Base-by-base conservation (phyloP, 2,888 invertebrate species). In the Pammene aurita region DNA sequence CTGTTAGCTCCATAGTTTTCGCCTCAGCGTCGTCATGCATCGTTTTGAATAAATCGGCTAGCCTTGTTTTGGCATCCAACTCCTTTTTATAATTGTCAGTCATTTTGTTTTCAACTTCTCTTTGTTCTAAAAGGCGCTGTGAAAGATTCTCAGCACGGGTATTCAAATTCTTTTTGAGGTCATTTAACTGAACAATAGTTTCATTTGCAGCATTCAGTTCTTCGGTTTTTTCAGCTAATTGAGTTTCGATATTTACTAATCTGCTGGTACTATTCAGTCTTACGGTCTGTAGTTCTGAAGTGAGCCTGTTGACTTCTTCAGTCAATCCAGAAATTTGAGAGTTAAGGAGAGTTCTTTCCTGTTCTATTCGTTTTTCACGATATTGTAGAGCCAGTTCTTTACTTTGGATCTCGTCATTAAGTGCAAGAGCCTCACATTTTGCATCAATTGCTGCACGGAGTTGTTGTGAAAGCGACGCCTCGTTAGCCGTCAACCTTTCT, bases 341-440 rank as follows among this genome's bases (percentile, higher is more conserved):
- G 73, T 95, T 94, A 38, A 97, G 86, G 76, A 97, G 93, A 7
- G 93, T 91, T 77, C 95, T 94, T 86, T 98, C 98, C 82, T 97
- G 96, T 78, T 97, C 96, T 78, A 98, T 93, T 18, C 97, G 94
- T 79, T 96, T 96, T 86, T 98, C 97, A 77, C 96, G 96, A 84
- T 95, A 96, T 79, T 96, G 96, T 26, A 97, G 85, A 11, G 95
- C 94, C 67, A 96, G 92, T 88, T 97, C 96, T 83, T 95, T 95
- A 73, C 96, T 96, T 77, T 96, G 94, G 48, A 97, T 94, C 88
- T 97, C 97, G 85, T 97, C 96, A 70, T 95, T 93, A 74, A 96
- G 94, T 7, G 96, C 95, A 61, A 97, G 85, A 0, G 97, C 96
- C 87, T 97, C 96, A 89, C 96, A 97, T 90, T 97, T 98, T 2